Percentiles rank a stretch among this genome's conserved stretches.
These are phyloP conservation scores for Oreotrochilus melanogaster DNA, from an alignment of 2,113 vertebrate genomes.

Conservation along the genomic window DNA sequence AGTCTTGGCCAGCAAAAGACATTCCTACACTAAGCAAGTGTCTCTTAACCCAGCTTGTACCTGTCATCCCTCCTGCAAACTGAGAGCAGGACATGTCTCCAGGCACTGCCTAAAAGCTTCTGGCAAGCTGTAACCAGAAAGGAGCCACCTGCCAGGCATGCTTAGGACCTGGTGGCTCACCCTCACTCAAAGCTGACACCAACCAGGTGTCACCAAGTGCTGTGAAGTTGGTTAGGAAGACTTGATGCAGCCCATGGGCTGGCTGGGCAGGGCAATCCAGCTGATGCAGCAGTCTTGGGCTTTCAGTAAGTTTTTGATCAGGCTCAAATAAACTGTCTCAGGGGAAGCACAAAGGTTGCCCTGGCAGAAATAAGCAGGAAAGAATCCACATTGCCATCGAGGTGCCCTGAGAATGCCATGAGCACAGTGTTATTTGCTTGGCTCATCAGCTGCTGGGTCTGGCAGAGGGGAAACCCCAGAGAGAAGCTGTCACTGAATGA, in stretches of 20 bases:
- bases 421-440: not conserved
- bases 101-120: rapidly evolving
- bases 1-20: not conserved
- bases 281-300: not conserved
- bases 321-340: not conserved
- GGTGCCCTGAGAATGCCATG: not conserved
- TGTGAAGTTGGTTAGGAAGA: not conserved
- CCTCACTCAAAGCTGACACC: rapidly evolving
- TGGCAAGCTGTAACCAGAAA: not conserved
- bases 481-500: not conserved
- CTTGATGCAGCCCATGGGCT: rapidly evolving
- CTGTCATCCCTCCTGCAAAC: not conserved
- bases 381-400: not conserved
- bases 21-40: not conserved
- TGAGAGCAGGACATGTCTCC: not conserved
- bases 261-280: not conserved
- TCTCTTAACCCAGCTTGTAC: not conserved
- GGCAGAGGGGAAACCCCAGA: not conserved
- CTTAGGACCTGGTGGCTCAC: not conserved
- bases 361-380: not conserved
- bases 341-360: not conserved
- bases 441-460: not conserved
- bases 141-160: not conserved
- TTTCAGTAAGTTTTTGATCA: slow-evolving; percentile 9
- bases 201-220: not conserved